Evolutionary conservation across 2,113 vertebrate species (phyloP), one percentile per base, ranked within the genome.

Genomic region (Tapirus terrestris): DNA sequence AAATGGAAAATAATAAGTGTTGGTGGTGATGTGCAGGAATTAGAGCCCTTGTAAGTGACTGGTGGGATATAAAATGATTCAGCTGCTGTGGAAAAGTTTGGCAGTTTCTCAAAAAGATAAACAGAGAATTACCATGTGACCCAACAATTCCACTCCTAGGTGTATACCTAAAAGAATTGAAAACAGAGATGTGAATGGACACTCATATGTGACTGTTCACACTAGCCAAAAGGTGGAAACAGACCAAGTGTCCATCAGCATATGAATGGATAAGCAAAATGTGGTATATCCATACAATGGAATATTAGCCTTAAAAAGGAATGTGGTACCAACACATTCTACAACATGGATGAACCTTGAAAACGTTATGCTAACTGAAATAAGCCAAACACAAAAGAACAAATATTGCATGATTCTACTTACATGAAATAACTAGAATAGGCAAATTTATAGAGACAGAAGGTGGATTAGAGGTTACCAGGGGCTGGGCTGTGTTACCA

Each of bases 401-500:
- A 68, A 51, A 33, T 20, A 4, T 25, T 18, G 6, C 27, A 33
- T 43, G 65, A 68, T 33, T 95, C 53, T 79, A 48, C 16, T 48
- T 39, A 63, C 0, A 45, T 56, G 4, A 87, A 80, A 61, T 75
- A 81, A 67, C 48, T 83, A 70, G 12, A 82, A 16, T 3, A 58
- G 31, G 31, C 9, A 45, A 36, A 36, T 68, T 8, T 27, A 72
- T 2, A 67, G n/a, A 81, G 48, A 58, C 27, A 61, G 73, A 73
- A 39, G 61, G 25, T 36, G 29, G 14, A 25, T n/a, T 53, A 20
- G 27, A 53, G 67, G 3, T 60, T n/a, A 8, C 67, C 14, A 43
- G 2, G 81, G 10, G 4, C 12, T 9, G 6, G 3, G 5, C 43
- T 48, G n/a, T 16, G 27, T 2, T n/a, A 12, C 31, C 5, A 48